phyloP scores from a whole-genome alignment of 2,113 vertebrate species.

The Trematomus loennbergii region DNA sequence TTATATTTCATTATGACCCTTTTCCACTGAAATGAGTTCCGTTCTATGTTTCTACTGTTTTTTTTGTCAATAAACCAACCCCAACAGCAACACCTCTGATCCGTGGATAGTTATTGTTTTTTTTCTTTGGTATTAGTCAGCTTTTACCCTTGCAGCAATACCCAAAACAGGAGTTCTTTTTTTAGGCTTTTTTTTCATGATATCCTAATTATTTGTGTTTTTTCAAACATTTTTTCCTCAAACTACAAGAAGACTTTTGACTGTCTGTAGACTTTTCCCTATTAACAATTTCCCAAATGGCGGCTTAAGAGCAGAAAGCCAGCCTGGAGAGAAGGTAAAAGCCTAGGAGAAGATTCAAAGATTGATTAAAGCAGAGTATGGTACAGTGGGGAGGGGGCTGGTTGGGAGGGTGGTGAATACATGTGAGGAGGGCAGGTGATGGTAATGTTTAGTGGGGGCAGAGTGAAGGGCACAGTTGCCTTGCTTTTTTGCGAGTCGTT shows the following conservation, averaged over 20 bases:
- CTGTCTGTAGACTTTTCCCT: constrained; percentile 34
- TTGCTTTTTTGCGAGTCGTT: background rate
- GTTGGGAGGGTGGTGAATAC: constrained; percentile 84
- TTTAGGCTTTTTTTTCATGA: constrained; percentile 19
- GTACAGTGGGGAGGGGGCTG: constrained; percentile 70
- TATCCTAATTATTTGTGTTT: background rate
- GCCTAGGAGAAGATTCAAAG: constrained; percentile 84
- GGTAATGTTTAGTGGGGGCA: constrained; percentile 31
- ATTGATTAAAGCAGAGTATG: constrained; percentile 81
- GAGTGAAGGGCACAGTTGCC: background rate
- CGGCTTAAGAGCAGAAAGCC: constrained; percentile 61
- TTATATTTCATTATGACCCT: background rate
- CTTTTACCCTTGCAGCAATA: constrained; percentile 29
- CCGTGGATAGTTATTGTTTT: constrained; percentile 13
- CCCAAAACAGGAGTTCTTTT: constrained; percentile 11
- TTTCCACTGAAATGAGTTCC: no score
- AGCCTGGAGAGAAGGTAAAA: constrained; percentile 75
- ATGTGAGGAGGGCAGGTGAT: constrained; percentile 56
- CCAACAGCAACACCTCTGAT: constrained; percentile 25
- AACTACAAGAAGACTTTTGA: constrained; percentile 10
- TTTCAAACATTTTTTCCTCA: background rate
- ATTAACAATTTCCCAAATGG: constrained; percentile 50
- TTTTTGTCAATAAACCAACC: constrained; percentile 43
- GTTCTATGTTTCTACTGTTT: no score
- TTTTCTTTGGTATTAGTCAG: constrained; percentile 30